A percentile compares a stretch with the other conserved stretches of the same genome.
Conservation (phyloP, 2,797 vertebrate species). For the Threskiornis aethiopicus region DNA sequence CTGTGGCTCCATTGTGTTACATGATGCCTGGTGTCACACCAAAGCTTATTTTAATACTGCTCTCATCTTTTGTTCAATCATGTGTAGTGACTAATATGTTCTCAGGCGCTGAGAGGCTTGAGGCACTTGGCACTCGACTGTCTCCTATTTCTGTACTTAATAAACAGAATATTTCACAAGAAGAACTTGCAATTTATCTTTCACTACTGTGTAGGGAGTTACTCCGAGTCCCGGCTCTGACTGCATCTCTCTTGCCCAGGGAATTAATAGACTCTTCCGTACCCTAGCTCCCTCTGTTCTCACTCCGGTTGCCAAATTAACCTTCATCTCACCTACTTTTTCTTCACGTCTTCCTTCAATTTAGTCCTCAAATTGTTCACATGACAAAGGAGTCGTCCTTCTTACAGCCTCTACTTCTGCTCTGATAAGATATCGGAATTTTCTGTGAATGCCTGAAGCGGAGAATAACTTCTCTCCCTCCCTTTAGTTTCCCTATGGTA, state of each 20-base stretch:
- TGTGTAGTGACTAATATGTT: conserved; percentile 3
- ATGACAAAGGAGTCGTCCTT: conserved; percentile 25
- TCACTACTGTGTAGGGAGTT: not conserved
- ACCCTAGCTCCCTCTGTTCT: conserved; percentile 6
- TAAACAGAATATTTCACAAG: conserved; percentile 39
- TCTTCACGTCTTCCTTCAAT: conserved; percentile 40
- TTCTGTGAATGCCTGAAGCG: not conserved
- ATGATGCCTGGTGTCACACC: not conserved
- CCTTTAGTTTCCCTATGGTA: not conserved
- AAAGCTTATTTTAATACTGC: not conserved
- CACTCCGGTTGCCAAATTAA: conserved; percentile 24
- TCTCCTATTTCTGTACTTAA: conserved; percentile 36
- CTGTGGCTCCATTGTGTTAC: fast-evolving
- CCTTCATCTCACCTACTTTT: conserved; percentile 55
- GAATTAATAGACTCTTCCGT: conserved; percentile 51
- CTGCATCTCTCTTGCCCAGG: not conserved
- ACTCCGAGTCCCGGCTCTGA: not conserved
- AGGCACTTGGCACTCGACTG: conserved; percentile 33
- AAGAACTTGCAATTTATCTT: conserved; percentile 32
- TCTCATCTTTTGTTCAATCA: not conserved
- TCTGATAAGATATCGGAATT: conserved; percentile 36
- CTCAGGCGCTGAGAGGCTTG: not conserved
- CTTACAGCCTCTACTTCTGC: not conserved
- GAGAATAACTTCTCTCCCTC: not conserved
- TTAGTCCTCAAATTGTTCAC: conserved; percentile 53